Conservation (phyloP, 2,888 invertebrate genomes). For the Habroteleia sp. region DNA sequence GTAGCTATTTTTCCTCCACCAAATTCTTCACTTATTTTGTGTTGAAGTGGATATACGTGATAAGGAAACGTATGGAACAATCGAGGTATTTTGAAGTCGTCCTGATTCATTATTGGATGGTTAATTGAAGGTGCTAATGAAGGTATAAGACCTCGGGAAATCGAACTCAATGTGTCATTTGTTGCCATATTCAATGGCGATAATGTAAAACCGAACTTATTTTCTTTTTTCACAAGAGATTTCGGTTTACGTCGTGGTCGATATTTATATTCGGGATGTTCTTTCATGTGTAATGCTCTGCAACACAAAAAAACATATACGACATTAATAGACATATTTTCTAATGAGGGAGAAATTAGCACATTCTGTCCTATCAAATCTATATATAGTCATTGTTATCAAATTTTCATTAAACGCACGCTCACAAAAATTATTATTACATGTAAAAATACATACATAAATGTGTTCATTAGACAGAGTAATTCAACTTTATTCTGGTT, state of each 20-base stretch:
- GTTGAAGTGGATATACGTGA: constrained; percentile 85
- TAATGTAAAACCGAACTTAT: constrained; percentile 87
- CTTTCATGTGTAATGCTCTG: constrained; percentile 91
- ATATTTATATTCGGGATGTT: constrained; percentile 97
- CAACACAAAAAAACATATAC: constrained; percentile 6
- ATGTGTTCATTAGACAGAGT: too few relatives aligned
- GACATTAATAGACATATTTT: too few relatives aligned
- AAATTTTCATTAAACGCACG: too few relatives aligned
- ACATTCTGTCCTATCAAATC: too few relatives aligned
- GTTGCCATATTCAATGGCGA: constrained; percentile 80
- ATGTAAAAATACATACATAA: too few relatives aligned
- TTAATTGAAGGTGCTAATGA: constrained; percentile 81
- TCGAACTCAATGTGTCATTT: constrained; percentile 77
- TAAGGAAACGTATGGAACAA: constrained; percentile 89
- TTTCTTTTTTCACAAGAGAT: constrained; percentile 90
- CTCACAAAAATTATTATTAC: too few relatives aligned
- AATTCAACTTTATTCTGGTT: too few relatives aligned
- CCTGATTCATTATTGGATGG: constrained; percentile 68
- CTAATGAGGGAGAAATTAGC: too few relatives aligned
- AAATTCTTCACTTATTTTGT: constrained; percentile 83
- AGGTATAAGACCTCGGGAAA: constrained; percentile 76
- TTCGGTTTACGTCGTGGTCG: constrained; percentile 94
- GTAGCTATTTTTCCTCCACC: constrained; percentile 83
- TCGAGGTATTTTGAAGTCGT: constrained; percentile 86
- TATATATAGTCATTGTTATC: too few relatives aligned